These are phyloP conservation scores for Hystrix cristata DNA, from an alignment of 2,113 vertebrate species.

Conservation along the genomic window DNA sequence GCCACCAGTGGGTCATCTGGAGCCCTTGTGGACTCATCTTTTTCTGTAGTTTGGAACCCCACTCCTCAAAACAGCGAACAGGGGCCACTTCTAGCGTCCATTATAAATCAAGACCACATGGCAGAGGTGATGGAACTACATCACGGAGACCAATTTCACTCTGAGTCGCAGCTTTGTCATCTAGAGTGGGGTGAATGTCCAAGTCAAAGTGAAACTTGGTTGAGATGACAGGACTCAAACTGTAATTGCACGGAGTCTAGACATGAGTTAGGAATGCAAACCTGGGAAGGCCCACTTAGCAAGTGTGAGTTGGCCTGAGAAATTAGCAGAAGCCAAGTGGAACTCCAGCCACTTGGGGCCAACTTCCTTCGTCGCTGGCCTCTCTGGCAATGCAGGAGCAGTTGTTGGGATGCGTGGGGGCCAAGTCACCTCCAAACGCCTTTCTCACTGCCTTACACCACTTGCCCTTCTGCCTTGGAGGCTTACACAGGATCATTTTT, in stretches of 20 bases:
- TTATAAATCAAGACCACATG: not conserved
- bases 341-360: not conserved
- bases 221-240: not conserved
- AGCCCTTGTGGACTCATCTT: not conserved
- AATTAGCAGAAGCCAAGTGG: not conserved
- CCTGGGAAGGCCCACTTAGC: not conserved
- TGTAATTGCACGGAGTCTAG: not conserved
- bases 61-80: not conserved
- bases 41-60: not conserved
- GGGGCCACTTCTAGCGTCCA: not conserved
- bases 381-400: not conserved
- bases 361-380: not conserved
- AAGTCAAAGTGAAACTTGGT: constrained; percentile 61
- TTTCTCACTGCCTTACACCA: not conserved
- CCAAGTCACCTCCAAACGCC: not conserved
- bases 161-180: constrained; percentile 30
- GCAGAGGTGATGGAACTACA: not conserved
- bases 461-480: accelerated
- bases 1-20: too few relatives aligned
- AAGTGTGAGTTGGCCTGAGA: not conserved
- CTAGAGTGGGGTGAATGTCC: not conserved
- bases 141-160: not conserved
- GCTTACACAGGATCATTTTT: not conserved
- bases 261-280: constrained; percentile 42
- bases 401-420: not conserved